Evolutionary conservation across 1,140 invertebrate species (phyloP).

Genomic region (Drosophila sp.): DNA sequence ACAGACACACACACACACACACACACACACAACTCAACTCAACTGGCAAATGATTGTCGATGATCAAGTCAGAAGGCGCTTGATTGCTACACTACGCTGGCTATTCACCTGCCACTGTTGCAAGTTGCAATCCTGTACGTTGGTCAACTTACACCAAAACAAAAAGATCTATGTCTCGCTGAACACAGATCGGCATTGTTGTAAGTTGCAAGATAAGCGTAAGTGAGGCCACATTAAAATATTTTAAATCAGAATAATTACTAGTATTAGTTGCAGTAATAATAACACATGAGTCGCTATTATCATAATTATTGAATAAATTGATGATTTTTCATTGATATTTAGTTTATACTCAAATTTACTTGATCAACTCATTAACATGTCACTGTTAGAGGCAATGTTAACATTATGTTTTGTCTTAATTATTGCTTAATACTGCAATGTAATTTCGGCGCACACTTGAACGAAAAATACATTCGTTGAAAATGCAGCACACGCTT

Average conservation of each 20-base stretch:
- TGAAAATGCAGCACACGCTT: neutral
- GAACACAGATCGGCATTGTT: slow-evolving; percentile 9
- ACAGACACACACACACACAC: neutral
- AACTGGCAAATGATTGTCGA: neutral
- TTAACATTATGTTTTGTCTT: slow-evolving; percentile 19
- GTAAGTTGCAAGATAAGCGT: slow-evolving; percentile 1
- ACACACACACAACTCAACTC: too few species aligned
- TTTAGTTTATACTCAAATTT: neutral
- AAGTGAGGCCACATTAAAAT: slow-evolving; percentile 1
- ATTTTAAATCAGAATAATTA: slow-evolving; percentile 3
- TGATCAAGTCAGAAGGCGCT: slow-evolving; percentile 19
- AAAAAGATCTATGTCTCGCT: neutral
- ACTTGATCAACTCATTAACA: slow-evolving; percentile 14
- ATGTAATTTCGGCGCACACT: neutral
- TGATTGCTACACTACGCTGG: slow-evolving; percentile 13
- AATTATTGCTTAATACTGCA: slow-evolving; percentile 12
- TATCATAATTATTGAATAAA: slow-evolving; percentile 5
- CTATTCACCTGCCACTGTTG: slow-evolving; percentile 37
- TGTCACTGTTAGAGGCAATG: slow-evolving; percentile 9
- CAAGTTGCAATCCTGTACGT: slow-evolving; percentile 12
- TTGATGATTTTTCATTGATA: neutral
- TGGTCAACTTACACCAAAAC: slow-evolving; percentile 4
- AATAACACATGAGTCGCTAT: neutral
- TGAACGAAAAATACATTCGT: neutral
- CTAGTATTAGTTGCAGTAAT: neutral